Percentiles rank a stretch among this genome's conserved stretches.
Conservation (phyloP, 2,113 vertebrate species). For the Mesembrinibis cayennensis region DNA sequence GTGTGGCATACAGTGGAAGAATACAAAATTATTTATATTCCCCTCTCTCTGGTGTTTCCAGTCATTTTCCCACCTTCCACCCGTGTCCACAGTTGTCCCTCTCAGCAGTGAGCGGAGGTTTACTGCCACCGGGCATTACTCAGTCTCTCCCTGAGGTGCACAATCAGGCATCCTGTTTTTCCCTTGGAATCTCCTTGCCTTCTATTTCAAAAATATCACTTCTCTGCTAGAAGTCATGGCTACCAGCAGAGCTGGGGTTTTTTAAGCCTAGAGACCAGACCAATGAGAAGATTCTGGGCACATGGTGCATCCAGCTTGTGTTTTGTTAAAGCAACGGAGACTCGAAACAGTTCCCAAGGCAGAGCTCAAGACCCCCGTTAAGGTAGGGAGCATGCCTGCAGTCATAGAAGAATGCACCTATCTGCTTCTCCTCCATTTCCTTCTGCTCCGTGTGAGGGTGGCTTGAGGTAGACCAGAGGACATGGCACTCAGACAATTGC, state of each 20-base stretch:
- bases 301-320: neutral
- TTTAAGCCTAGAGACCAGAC: neutral
- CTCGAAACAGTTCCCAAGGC: neutral
- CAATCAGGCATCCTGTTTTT: conserved; percentile 43
- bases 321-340: neutral
- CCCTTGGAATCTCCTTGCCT: conserved; percentile 41
- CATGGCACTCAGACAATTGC: accelerated
- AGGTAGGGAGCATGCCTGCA: neutral
- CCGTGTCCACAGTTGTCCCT: neutral
- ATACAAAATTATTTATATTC: neutral
- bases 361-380: neutral
- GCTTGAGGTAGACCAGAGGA: neutral
- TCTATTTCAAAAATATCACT: conserved; percentile 19
- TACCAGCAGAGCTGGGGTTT: neutral
- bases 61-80: neutral
- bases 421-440: neutral
- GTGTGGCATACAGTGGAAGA: neutral
- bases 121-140: neutral
- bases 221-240: conserved; percentile 7
- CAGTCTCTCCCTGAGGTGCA: conserved; percentile 11
- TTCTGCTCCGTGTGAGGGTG: neutral
- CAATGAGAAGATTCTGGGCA: neutral
- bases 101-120: conserved; percentile 11
- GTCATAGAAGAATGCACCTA: neutral
- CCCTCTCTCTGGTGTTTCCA: neutral